phyloP scores from a whole-genome alignment of 2,113 vertebrate species.

The Lophotis ruficrista region DNA sequence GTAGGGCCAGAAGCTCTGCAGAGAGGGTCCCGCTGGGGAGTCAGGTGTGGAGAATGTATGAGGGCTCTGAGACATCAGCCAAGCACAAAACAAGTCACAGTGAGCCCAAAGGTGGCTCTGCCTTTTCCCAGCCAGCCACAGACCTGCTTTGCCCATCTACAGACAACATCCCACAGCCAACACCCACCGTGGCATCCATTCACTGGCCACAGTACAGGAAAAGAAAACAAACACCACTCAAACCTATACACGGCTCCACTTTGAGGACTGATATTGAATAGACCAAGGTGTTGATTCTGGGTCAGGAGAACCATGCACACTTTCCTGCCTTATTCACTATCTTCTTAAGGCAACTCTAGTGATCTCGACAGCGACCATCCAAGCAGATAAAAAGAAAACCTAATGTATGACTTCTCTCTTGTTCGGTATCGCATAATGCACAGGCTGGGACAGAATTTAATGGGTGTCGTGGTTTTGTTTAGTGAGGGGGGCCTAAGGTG shows the following conservation, averaged over 20 bases:
- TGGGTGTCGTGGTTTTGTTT: no score
- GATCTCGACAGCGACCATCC: neutral
- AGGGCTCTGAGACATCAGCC: neutral
- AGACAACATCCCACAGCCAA: neutral
- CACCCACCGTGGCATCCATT: neutral
- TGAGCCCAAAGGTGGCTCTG: fast-evolving
- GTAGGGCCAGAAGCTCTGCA: neutral
- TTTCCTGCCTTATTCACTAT: neutral
- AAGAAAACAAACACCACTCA: neutral
- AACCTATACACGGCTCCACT: fast-evolving
- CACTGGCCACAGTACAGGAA: neutral
- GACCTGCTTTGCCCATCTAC: neutral
- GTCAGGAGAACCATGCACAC: neutral
- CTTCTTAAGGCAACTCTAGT: neutral
- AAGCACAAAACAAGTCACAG: neutral
- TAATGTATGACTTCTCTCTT: neutral
- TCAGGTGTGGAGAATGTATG: neutral
- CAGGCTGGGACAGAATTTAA: neutral
- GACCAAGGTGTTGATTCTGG: neutral
- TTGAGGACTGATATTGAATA: neutral
- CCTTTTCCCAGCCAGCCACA: neutral
- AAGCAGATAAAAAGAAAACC: neutral
- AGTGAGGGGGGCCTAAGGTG: no score
- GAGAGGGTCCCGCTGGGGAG: neutral
- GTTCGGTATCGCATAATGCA: neutral